phyloP scores from a whole-genome alignment of 2,113 vertebrate species.

The Apistogramma diplotaenia region DNA sequence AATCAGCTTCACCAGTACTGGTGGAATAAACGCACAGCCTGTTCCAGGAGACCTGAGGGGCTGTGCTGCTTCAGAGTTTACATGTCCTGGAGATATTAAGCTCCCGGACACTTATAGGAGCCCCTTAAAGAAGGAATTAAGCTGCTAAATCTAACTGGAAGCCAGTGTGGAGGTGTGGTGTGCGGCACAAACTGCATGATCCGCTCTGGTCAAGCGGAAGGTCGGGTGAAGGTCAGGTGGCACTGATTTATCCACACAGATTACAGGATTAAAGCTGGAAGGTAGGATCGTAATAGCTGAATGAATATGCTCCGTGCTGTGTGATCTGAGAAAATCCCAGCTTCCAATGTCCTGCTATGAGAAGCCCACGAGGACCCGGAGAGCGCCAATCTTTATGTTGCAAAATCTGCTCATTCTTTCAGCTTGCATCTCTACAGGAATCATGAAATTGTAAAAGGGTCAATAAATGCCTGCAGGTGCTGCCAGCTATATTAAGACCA shows the following conservation, averaged over 20 bases:
- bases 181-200: too few species aligned
- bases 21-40: background rate
- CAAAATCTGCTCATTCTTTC: background rate
- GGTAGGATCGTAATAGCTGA: background rate
- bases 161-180: background rate
- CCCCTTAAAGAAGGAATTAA: too few species aligned
- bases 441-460: background rate
- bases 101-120: background rate
- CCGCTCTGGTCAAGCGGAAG: background rate
- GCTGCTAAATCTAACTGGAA: background rate
- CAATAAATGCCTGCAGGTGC: background rate
- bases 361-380: background rate
- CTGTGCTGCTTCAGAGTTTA: background rate
- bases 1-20: background rate
- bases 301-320: background rate
- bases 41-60: background rate
- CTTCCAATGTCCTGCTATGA: background rate
- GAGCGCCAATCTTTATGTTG: too few species aligned
- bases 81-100: background rate
- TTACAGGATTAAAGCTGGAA: background rate
- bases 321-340: background rate
- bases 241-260: background rate
- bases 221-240: background rate
- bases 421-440: background rate
- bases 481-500: background rate